phyloP scores from a whole-genome alignment of 1,140 invertebrate species.

The Dufourea novaeangliae region DNA sequence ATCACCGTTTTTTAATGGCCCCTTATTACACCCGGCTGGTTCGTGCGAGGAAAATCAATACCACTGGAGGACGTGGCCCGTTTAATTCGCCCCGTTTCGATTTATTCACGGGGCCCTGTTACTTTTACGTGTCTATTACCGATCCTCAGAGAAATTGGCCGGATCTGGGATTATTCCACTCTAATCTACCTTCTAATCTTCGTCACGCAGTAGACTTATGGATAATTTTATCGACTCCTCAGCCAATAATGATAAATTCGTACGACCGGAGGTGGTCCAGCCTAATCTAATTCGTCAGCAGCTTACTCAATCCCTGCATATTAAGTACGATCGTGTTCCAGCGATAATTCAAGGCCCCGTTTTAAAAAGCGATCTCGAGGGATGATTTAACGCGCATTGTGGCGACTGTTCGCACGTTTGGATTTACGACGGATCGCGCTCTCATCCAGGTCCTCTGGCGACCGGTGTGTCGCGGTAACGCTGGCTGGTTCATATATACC shows the following conservation, averaged over 20 bases:
- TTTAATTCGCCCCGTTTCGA: conserved; percentile 57
- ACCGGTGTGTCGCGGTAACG: conserved; percentile 65
- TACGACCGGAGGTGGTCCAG: too few species aligned
- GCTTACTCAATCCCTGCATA: too few species aligned
- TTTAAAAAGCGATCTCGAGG: conserved; percentile 66
- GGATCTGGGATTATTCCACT: too few species aligned
- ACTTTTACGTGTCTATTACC: conserved; percentile 7
- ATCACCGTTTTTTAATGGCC: conserved; percentile 65
- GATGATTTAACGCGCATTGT: conserved; percentile 76
- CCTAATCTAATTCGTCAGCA: too few species aligned
- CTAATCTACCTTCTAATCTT: too few species aligned
- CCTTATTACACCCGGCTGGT: conserved; percentile 58
- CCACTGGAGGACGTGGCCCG: conserved; percentile 19
- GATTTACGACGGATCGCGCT: conserved; percentile 71
- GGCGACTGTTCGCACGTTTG: conserved; percentile 68
- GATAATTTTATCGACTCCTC: too few species aligned
- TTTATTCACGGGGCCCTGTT: conserved; percentile 26
- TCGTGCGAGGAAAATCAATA: conserved; percentile 65
- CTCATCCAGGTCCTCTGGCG: conserved; percentile 33
- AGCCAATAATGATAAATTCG: too few species aligned
- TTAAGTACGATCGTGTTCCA: too few species aligned
- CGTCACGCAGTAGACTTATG: too few species aligned
- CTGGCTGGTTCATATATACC: conserved; percentile 12
- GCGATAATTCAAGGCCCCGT: conserved; percentile 70
- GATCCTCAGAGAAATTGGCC: too few species aligned